These are phyloP conservation scores for Mesitornis unicolor DNA, from an alignment of 2,113 vertebrate species.

Conservation along the genomic window DNA sequence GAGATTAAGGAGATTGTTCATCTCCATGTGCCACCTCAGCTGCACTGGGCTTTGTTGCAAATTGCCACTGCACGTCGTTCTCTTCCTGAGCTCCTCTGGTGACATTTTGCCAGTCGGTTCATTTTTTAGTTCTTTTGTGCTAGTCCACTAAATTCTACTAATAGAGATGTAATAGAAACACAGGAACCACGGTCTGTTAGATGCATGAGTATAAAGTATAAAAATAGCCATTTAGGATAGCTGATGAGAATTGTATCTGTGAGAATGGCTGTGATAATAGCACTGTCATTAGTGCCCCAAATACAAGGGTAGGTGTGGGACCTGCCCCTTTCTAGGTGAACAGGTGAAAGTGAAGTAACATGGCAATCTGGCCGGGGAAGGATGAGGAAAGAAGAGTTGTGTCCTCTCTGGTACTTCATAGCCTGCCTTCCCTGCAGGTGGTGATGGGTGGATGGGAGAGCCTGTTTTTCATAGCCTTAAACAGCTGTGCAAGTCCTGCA, in stretches of 20 bases:
- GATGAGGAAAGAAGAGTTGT: not conserved
- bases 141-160: not conserved
- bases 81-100: not conserved
- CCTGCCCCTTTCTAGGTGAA: not conserved
- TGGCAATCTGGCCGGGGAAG: not conserved
- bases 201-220: not conserved
- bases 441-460: not conserved
- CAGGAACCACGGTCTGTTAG: not conserved
- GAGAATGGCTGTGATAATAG: not conserved
- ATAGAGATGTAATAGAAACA: not conserved
- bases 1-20: not conserved
- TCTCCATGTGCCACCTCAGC: rapidly evolving
- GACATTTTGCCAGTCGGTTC: not conserved
- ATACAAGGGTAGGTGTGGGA: not conserved
- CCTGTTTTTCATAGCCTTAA: not conserved
- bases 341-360: not conserved
- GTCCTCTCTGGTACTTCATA: not conserved
- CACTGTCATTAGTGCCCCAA: not conserved
- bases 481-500: not conserved
- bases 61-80: rapidly evolving
- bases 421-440: not conserved
- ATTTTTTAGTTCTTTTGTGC: not conserved
- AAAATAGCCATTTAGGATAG: not conserved
- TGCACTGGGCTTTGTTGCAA: not conserved
- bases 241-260: not conserved